A percentile compares a stretch with the other conserved stretches of the same genome.
Conservation (phyloP, 2,797 vertebrate species). For the Nannoperca obscura region DNA sequence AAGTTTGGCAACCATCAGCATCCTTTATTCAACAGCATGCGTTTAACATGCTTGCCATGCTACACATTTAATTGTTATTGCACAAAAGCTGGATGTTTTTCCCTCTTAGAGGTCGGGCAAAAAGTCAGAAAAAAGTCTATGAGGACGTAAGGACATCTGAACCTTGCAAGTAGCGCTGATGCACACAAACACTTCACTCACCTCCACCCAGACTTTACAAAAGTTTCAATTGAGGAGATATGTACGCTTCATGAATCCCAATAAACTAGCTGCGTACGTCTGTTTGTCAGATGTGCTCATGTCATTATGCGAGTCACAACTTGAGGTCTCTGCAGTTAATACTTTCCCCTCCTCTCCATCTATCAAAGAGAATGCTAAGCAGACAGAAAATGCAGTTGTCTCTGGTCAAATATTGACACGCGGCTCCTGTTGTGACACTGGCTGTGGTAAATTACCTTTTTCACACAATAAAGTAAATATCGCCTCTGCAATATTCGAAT, state of each 20-base stretch:
- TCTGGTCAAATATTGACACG: slow-evolving; percentile 66
- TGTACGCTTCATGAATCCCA: slow-evolving; percentile 59
- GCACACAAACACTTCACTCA: slow-evolving; percentile 12
- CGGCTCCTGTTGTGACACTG: slow-evolving; percentile 54
- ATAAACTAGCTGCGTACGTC: slow-evolving; percentile 33
- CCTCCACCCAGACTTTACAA: slow-evolving; percentile 48
- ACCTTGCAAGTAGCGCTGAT: slow-evolving; percentile 24
- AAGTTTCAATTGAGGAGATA: slow-evolving; percentile 56
- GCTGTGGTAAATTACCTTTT: slow-evolving; percentile 69
- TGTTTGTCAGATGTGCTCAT: slow-evolving; percentile 62
- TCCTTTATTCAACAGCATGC: neutral
- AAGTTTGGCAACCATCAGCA: neutral
- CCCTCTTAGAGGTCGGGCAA: neutral
- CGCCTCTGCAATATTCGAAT: slow-evolving; percentile 22
- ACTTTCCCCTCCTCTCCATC: slow-evolving; percentile 51
- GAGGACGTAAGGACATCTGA: slow-evolving; percentile 7
- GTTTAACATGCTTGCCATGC: neutral
- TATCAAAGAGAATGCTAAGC: slow-evolving; percentile 68
- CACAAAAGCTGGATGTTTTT: neutral
- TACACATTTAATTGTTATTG: slow-evolving; percentile 6
- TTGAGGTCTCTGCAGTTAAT: slow-evolving; percentile 67
- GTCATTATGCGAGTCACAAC: slow-evolving; percentile 72
- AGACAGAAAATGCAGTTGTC: slow-evolving; percentile 57
- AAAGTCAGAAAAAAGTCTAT: too few relatives aligned
- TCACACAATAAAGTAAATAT: slow-evolving; percentile 64